These are phyloP conservation scores for Halyomorpha halys DNA, from an alignment of 1,140 invertebrate species.

Conservation along the genomic window DNA sequence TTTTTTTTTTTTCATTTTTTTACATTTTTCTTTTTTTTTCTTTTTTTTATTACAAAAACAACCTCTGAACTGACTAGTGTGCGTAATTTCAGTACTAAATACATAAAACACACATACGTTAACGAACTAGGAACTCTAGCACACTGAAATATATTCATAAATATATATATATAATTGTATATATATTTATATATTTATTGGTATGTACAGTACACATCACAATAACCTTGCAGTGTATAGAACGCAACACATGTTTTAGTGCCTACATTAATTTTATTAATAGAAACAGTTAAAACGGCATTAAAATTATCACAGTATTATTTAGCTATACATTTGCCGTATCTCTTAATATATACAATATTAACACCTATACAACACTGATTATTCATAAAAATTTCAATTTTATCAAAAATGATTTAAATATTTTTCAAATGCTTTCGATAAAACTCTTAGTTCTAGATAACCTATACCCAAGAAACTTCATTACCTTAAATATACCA, in stretches of 20 bases:
- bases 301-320: slow-evolving; percentile 25
- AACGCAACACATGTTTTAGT: slow-evolving; percentile 25
- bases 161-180: not conserved
- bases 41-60: slow-evolving; percentile 28
- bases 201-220: slow-evolving; percentile 25
- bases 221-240: slow-evolving; percentile 25
- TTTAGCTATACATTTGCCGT: slow-evolving; percentile 26
- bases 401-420: too few relatives aligned
- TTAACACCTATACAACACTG: slow-evolving; percentile 17
- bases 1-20: slow-evolving; percentile 15
- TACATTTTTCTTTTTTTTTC: not conserved
- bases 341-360: slow-evolving; percentile 10
- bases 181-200: slow-evolving; percentile 18
- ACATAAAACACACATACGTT: slow-evolving; percentile 28
- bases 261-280: slow-evolving; percentile 11
- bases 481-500: too few relatives aligned
- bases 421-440: too few relatives aligned
- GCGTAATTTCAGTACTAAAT: slow-evolving; percentile 28
- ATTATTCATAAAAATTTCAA: slow-evolving; percentile 19
- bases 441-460: too few relatives aligned
- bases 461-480: too few relatives aligned
- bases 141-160: slow-evolving; percentile 25
- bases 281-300: slow-evolving; percentile 11
- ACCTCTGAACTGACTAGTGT: slow-evolving; percentile 28
- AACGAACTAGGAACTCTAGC: slow-evolving; percentile 28